phyloP scores from a whole-genome alignment of 2,797 vertebrate genomes.

The Gallinago nigripennis region DNA sequence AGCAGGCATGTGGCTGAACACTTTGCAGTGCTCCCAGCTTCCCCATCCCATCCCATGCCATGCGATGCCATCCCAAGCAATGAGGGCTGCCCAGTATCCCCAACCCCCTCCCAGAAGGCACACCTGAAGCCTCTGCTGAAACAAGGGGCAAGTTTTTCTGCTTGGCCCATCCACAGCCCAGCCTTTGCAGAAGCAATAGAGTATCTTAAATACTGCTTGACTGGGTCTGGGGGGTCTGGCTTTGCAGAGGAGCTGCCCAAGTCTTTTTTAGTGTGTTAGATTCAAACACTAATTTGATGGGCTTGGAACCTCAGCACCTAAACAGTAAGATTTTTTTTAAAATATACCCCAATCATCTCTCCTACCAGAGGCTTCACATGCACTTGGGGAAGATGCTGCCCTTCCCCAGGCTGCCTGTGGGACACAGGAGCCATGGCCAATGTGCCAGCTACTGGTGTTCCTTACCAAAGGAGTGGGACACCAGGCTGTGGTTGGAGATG shows the following conservation, averaged over 20 bases:
- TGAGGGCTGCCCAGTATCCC: not conserved
- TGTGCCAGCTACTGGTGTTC: no score
- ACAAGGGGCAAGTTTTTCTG: not conserved
- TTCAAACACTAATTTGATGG: not conserved
- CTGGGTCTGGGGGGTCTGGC: not conserved
- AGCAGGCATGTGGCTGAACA: not conserved
- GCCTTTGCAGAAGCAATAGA: not conserved
- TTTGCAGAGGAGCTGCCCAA: not conserved
- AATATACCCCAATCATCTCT: not conserved
- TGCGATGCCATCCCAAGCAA: accelerated
- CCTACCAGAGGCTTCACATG: not conserved
- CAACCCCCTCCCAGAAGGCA: accelerated
- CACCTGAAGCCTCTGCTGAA: not conserved
- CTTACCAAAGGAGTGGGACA: not conserved
- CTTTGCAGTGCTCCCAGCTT: not conserved
- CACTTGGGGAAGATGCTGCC: not conserved
- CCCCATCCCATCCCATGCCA: not conserved
- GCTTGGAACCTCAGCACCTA: not conserved
- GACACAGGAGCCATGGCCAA: accelerated
- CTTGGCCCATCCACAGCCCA: not conserved
- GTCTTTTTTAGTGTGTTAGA: not conserved
- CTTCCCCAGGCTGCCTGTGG: not conserved
- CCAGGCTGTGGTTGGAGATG: not conserved
- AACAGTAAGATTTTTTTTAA: not conserved
- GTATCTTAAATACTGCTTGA: not conserved